phyloP scores from a whole-genome alignment of 2,113 vertebrate genomes.

The Phalacrocorax carbo region DNA sequence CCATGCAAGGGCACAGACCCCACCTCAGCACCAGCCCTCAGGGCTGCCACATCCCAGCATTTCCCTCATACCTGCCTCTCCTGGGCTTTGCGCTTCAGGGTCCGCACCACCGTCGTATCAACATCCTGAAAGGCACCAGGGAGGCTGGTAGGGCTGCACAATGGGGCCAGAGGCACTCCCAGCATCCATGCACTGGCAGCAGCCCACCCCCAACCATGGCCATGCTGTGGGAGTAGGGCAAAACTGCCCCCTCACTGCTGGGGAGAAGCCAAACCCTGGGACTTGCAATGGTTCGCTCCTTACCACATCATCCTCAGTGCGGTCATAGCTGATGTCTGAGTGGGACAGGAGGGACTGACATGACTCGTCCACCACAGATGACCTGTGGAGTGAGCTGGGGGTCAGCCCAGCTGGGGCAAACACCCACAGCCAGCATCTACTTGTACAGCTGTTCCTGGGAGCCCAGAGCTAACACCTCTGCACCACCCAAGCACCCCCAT shows the following conservation, averaged over 20 bases:
- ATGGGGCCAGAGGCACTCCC: neutral
- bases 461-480: neutral
- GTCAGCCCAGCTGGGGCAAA: neutral
- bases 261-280: neutral
- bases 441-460: neutral
- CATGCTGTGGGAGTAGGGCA: neutral
- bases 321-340: conserved; percentile 88
- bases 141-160: neutral
- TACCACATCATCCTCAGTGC: conserved; percentile 84
- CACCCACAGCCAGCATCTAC: neutral
- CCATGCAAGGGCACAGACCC: neutral
- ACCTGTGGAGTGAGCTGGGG: conserved; percentile 45
- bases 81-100: conserved; percentile 41
- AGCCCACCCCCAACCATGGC: neutral
- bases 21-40: neutral
- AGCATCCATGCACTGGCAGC: neutral
- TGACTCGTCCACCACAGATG: conserved; percentile 78
- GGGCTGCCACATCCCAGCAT: neutral
- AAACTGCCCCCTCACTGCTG: neutral
- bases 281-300: fast-evolving
- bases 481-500: neutral
- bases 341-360: conserved; percentile 80
- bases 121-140: conserved; percentile 36
- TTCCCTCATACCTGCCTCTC: conserved; percentile 36
- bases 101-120: neutral